Evolutionary conservation across 2,888 invertebrate genomes (phyloP), one percentile per base, ranked within the genome.

Genomic region (Abrostola tripartita): DNA sequence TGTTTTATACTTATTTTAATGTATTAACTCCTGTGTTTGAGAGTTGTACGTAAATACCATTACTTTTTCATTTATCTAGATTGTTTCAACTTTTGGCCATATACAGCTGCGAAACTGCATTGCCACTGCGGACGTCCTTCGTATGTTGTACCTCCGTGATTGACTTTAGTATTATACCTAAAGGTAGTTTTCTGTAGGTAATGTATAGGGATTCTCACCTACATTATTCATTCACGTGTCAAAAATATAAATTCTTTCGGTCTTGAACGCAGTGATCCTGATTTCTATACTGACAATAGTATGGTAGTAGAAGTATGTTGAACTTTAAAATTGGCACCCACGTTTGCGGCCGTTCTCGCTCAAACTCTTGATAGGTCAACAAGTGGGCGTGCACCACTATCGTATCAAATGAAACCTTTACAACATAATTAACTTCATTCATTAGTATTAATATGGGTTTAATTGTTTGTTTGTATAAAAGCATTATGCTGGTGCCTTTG

Each of bases 301-400:
- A 24, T 24, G 24, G 24, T 58, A 36, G 24, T 58, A 36, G 14
- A 56, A 58, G 14, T 57, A 41, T 59, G 50, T 69, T 61, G 63
- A 81, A 81, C 67, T 72, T 77, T 61, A 47, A 49, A 52, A 58
- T 68, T 63, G 57, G 53, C 73, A 66, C 81, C 59, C 52, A 54
- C 57, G 51, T 41, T 6, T 35, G 47, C 52, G 36, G 59, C 59
- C 61, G 68, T 58, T 64, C 59, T 63, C 44, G 35, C 61, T 53
- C 53, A 40, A 57, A 60, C 59, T 55, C 47, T 40, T 54, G 55
- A 76, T 66, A 72, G 71, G 73, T 73, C 79, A 77, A 76, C 71
- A 79, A 67, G 78, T 81, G 76, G 83, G 81, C 38, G 65, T 41
- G 24, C 42, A 52, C 12, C 50, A 49, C 53, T 40, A 47, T 42